Conservation (phyloP, 2,797 vertebrate species). For the Ctenochaetus hawaiiensis region DNA sequence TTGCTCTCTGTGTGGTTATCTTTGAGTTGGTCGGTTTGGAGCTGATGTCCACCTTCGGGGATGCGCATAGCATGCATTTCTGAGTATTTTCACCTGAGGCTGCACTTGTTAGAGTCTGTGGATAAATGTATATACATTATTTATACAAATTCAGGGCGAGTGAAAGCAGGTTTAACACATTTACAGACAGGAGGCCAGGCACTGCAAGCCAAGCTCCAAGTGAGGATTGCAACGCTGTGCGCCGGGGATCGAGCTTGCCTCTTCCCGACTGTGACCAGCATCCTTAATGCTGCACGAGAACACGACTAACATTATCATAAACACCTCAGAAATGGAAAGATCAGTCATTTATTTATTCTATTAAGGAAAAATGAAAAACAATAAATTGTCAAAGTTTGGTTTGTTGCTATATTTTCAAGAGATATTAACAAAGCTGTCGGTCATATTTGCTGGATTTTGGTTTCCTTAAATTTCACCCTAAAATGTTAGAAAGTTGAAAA, state of each 20-base stretch:
- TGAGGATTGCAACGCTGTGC: conserved; percentile 63
- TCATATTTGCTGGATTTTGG: not conserved
- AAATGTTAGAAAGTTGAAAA: conserved; percentile 16
- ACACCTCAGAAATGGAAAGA: conserved; percentile 28
- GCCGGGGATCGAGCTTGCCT: conserved; percentile 64
- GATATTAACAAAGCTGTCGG: conserved; percentile 2
- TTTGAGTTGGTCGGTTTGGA: conserved; percentile 77
- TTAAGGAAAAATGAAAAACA: not conserved
- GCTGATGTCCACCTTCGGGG: conserved; percentile 83
- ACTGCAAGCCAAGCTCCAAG: conserved; percentile 79
- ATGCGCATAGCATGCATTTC: conserved; percentile 83
- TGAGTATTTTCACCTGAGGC: conserved; percentile 86
- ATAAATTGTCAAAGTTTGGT: not conserved
- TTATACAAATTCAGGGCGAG: conserved; percentile 85
- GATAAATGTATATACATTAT: conserved; percentile 87
- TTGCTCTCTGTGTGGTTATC: conserved; percentile 76
- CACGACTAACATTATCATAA: conserved; percentile 37
- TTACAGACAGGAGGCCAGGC: conserved; percentile 81
- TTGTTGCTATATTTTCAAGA: not conserved
- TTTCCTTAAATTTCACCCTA: conserved; percentile 7
- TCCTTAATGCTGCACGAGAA: conserved; percentile 65
- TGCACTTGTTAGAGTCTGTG: conserved; percentile 85
- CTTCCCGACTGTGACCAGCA: conserved; percentile 71
- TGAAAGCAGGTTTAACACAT: conserved; percentile 83
- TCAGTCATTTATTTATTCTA: conserved; percentile 13